phyloP scores from a whole-genome alignment of 2,113 vertebrate genomes.

The Ursus arctos region DNA sequence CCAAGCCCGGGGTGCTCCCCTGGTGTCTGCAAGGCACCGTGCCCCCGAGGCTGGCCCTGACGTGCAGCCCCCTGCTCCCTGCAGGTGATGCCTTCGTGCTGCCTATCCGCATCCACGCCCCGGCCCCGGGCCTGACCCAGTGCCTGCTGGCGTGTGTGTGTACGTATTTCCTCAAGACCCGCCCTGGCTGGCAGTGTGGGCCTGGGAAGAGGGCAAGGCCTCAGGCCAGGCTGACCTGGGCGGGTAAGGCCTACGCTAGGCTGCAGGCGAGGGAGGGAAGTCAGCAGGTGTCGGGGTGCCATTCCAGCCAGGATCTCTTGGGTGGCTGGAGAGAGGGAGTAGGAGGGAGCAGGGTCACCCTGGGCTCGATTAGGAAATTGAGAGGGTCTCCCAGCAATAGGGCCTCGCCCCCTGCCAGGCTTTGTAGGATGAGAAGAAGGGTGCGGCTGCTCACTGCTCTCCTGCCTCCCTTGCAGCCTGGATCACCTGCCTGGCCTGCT shows the following conservation, averaged over 20 bases:
- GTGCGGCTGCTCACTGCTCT: neutral
- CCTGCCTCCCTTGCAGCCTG: conserved; percentile 67
- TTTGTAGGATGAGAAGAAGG: neutral
- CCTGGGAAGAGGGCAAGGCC: neutral
- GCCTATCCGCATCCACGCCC: neutral
- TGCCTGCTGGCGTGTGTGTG: conserved; percentile 57
- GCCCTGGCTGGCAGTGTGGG: neutral
- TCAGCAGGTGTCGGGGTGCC: too few relatives aligned
- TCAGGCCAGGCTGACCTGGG: neutral
- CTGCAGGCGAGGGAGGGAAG: neutral
- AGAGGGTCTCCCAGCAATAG: neutral
- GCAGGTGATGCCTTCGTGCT: conserved; percentile 15
- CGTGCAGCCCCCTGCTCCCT: neutral
- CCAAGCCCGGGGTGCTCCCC: neutral
- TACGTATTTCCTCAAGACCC: conserved; percentile 54
- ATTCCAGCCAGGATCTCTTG: neutral
- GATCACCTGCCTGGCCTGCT: conserved; percentile 70
- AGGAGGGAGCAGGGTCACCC: neutral
- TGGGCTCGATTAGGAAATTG: neutral
- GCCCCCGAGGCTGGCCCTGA: neutral
- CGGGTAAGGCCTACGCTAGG: neutral
- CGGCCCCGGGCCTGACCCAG: conserved; percentile 42
- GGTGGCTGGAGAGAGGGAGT: neutral
- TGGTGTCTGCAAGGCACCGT: neutral
- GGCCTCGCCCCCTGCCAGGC: neutral